phyloP scores from a whole-genome alignment of 2,113 vertebrate species.

The Hucho hucho region DNA sequence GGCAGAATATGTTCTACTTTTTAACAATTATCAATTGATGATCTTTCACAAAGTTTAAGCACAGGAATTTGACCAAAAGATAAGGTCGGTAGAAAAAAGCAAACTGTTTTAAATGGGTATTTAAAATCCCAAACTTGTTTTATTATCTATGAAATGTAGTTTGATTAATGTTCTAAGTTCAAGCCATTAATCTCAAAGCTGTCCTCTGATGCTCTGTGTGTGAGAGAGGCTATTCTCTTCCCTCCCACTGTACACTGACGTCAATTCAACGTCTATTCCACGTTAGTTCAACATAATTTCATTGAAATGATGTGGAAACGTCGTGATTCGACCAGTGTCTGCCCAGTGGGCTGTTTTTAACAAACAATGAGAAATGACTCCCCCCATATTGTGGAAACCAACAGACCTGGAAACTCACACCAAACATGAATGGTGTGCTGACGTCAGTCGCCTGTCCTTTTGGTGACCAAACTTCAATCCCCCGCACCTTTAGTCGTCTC shows the following conservation, averaged over 20 bases:
- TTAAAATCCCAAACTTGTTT: too few relatives aligned
- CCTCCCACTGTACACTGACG: not conserved
- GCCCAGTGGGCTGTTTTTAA: not conserved
- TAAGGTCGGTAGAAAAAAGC: not conserved
- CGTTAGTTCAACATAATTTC: too few relatives aligned
- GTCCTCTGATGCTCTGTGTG: not conserved
- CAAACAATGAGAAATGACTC: conserved; percentile 14
- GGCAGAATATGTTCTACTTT: not conserved
- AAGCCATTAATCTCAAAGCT: not conserved
- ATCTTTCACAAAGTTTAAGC: not conserved
- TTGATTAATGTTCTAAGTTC: not conserved
- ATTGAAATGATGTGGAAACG: too few relatives aligned
- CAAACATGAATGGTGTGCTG: conserved; percentile 37
- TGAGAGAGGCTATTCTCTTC: not conserved
- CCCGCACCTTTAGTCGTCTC: not conserved
- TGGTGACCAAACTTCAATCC: conserved; percentile 10
- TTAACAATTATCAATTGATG: not conserved
- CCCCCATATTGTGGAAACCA: conserved; percentile 34
- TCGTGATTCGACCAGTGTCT: too few relatives aligned
- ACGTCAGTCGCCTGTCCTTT: conserved; percentile 33
- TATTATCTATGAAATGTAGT: too few relatives aligned
- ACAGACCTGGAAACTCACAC: conserved; percentile 50
- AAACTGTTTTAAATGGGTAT: too few relatives aligned
- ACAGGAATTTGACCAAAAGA: not conserved
- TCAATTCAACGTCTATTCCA: too few relatives aligned